A percentile compares a stretch with the other conserved stretches of the same genome.
Conservation (phyloP, 2,888 invertebrate species). For the Pristionchus entomophagus region DNA sequence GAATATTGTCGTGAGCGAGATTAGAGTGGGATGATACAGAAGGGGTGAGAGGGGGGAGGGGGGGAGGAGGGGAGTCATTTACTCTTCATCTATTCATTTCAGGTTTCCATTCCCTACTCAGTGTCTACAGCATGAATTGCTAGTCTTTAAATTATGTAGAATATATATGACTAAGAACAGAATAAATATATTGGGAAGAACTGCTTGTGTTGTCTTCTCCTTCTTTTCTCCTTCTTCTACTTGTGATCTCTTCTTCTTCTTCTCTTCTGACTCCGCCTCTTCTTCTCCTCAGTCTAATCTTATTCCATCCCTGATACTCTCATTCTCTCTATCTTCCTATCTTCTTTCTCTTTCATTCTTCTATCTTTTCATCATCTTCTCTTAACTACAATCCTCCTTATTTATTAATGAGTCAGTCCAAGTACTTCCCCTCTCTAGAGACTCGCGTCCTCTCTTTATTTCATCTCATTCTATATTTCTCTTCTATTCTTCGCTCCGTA, state of each 20-base stretch:
- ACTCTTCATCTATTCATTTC: neutral
- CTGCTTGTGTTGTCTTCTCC: neutral
- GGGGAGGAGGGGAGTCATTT: neutral
- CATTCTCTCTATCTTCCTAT: slow-evolving; percentile 30
- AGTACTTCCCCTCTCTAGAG: slow-evolving; percentile 39
- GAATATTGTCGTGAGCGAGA: neutral
- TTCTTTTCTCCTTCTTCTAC: slow-evolving; percentile 16
- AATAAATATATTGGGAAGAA: neutral
- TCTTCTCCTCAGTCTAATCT: slow-evolving; percentile 10
- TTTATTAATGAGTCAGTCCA: slow-evolving; percentile 11
- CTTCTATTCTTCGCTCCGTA: neutral
- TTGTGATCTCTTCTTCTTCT: neutral
- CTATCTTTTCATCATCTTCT: neutral
- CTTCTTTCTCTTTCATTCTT: slow-evolving; percentile 12
- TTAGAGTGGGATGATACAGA: too few relatives aligned
- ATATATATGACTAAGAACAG: neutral
- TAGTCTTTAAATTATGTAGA: neutral
- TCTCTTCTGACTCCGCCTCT: neutral
- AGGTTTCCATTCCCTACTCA: neutral
- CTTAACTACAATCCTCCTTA: neutral
- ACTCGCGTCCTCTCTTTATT: slow-evolving; percentile 36
- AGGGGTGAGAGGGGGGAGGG: neutral
- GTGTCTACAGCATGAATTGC: neutral
- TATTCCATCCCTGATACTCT: slow-evolving; percentile 2
- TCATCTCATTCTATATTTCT: slow-evolving; percentile 29